A percentile compares a stretch with the other conserved stretches of the same genome.
These are phyloP conservation scores for Rhopilema esculentum DNA, from an alignment of 30 jellyfish, hydroid and myxozoan species.

Conservation along the genomic window DNA sequence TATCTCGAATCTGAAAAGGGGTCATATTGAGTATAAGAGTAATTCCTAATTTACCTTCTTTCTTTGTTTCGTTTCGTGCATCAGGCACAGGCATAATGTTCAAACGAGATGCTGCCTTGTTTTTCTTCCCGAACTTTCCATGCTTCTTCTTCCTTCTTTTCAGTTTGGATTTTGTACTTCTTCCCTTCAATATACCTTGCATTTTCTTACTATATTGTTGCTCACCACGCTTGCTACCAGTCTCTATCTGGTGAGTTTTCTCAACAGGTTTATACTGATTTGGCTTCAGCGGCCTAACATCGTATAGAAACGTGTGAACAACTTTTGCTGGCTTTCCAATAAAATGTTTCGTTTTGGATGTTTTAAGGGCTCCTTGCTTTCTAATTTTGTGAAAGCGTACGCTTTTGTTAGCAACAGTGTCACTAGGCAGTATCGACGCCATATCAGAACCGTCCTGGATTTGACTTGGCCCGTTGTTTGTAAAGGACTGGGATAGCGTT, in stretches of 20 bases:
- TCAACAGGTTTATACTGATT: not conserved
- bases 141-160: not conserved
- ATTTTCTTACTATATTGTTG: not conserved
- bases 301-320: constrained; percentile 22
- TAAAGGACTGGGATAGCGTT: too few species aligned
- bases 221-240: constrained; percentile 26
- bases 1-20: too few species aligned
- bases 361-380: not conserved
- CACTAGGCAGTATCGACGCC: not conserved
- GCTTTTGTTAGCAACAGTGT: not conserved
- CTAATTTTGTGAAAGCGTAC: not conserved
- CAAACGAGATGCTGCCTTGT: constrained; percentile 3
- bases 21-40: too few species aligned
- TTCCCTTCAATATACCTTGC: not conserved
- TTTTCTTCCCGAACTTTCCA: not conserved
- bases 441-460: not conserved
- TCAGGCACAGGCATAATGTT: constrained; percentile 56
- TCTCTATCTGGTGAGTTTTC: not conserved
- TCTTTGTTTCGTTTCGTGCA: not conserved
- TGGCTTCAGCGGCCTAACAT: constrained; percentile 54
- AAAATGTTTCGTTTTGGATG: not conserved
- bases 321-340: not conserved
- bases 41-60: constrained; percentile 1
- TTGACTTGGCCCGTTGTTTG: not conserved
- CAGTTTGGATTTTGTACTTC: not conserved